phyloP scores from a whole-genome alignment of 2,113 vertebrate species.

The Brachyhypopomus occidentalis region DNA sequence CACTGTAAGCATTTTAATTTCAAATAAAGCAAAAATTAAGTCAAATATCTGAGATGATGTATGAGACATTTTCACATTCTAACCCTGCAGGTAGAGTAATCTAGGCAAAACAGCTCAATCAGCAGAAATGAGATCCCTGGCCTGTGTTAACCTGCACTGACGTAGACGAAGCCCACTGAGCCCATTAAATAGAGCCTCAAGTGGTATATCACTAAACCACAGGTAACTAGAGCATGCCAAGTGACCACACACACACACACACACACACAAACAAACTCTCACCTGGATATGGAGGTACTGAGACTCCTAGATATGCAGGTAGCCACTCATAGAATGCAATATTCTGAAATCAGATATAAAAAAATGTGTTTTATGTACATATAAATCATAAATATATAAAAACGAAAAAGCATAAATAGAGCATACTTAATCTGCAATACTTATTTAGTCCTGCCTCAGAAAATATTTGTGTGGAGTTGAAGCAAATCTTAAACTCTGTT shows the following conservation, averaged over 20 bases:
- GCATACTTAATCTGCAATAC: neutral
- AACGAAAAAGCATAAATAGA: neutral
- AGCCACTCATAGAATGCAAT: conserved; percentile 92
- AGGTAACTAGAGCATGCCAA: conserved; percentile 48
- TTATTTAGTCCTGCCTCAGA: conserved; percentile 11
- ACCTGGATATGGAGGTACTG: conserved; percentile 79
- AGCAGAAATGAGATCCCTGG: conserved; percentile 58
- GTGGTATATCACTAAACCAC: conserved; percentile 62
- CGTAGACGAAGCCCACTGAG: conserved; percentile 45
- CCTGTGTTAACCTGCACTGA: conserved; percentile 59
- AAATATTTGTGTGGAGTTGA: conserved; percentile 2
- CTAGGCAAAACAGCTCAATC: conserved; percentile 58
- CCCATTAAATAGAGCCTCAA: conserved; percentile 58
- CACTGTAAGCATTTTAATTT: neutral
- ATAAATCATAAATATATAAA: conserved; percentile 37
- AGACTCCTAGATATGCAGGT: conserved; percentile 71
- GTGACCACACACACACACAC: conserved; percentile 29
- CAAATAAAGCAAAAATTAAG: neutral
- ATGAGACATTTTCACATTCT: neutral
- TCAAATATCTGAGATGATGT: neutral
- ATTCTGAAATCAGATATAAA: conserved; percentile 69
- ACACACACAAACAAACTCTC: conserved; percentile 47
- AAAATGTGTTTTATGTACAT: neutral
- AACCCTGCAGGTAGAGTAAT: conserved; percentile 47
- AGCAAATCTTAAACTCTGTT: conserved; percentile 27